Evolutionary conservation across 2,113 vertebrate genomes (phyloP).

Genomic region (Stictonetta naevosa): DNA sequence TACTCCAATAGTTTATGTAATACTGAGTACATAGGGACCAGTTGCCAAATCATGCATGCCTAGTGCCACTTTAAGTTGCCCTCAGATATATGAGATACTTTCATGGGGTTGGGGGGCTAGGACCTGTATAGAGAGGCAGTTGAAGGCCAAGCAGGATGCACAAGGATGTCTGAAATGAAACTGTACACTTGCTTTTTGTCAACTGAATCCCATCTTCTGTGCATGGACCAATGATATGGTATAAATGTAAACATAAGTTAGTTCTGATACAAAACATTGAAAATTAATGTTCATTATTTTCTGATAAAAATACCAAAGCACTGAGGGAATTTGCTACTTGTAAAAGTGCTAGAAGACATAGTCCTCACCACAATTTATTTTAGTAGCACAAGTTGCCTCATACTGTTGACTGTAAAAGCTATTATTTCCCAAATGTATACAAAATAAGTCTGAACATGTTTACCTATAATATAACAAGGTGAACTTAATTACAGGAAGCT

Average conservation of each 20-base stretch:
- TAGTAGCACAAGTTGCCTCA: neutral
- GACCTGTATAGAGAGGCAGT: neutral
- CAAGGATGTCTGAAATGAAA: neutral
- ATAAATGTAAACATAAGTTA: neutral
- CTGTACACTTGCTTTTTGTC: rapidly evolving
- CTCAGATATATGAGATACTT: neutral
- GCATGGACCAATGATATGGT: neutral
- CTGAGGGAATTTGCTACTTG: neutral
- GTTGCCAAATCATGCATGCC: neutral
- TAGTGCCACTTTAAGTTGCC: neutral
- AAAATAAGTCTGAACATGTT: slow-evolving; percentile 61
- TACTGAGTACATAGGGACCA: neutral
- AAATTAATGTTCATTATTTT: slow-evolving; percentile 58
- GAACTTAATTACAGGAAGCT: slow-evolving; percentile 58
- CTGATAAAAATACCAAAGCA: neutral
- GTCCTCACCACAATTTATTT: slow-evolving; percentile 20
- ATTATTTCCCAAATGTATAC: slow-evolving; percentile 54
- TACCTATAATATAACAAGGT: slow-evolving; percentile 48
- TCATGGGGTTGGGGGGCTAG: neutral
- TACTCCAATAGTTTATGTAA: neutral
- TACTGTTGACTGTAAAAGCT: neutral
- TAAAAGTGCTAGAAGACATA: neutral
- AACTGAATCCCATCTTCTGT: neutral
- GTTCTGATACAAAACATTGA: slow-evolving; percentile 34
- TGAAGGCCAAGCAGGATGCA: neutral